Percentiles rank a stretch among this genome's conserved stretches.
phyloP scores from a whole-genome alignment of 2,113 vertebrate genomes.

The Ictalurus furcatus region DNA sequence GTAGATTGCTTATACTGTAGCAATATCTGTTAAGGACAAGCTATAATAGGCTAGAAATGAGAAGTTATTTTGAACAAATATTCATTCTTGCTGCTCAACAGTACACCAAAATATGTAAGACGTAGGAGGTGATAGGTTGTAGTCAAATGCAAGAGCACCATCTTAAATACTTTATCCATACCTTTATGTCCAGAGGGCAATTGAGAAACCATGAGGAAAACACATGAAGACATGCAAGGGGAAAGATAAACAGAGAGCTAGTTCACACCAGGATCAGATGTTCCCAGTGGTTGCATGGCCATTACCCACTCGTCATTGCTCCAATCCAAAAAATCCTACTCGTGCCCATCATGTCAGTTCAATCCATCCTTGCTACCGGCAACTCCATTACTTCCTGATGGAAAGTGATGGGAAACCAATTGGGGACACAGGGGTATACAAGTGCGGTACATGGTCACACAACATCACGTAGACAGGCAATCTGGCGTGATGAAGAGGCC shows the following conservation, averaged over 20 bases:
- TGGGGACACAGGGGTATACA: conserved; percentile 58
- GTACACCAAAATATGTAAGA: background rate
- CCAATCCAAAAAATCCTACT: conserved; percentile 46
- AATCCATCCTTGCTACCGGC: conserved; percentile 68
- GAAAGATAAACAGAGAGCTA: background rate
- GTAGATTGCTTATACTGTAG: background rate
- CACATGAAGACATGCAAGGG: background rate
- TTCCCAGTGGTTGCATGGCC: conserved; percentile 47
- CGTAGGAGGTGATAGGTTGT: too few relatives aligned
- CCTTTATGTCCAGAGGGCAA: background rate
- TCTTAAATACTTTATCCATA: background rate
- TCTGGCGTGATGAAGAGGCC: conserved; percentile 75
- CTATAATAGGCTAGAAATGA: background rate
- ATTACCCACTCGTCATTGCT: conserved; percentile 58
- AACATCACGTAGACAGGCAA: conserved; percentile 69
- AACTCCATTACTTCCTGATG: conserved; percentile 71
- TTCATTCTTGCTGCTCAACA: background rate
- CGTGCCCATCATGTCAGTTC: conserved; percentile 27
- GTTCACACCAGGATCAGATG: conserved; percentile 30
- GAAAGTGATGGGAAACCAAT: conserved; percentile 71
- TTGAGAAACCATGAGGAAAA: background rate
- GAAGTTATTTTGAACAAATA: background rate
- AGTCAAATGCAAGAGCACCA: background rate
- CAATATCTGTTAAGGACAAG: background rate
- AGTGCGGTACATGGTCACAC: conserved; percentile 58